Evolutionary conservation across 2,888 invertebrate genomes (phyloP).

Genomic region (Drosophila subquinaria): DNA sequence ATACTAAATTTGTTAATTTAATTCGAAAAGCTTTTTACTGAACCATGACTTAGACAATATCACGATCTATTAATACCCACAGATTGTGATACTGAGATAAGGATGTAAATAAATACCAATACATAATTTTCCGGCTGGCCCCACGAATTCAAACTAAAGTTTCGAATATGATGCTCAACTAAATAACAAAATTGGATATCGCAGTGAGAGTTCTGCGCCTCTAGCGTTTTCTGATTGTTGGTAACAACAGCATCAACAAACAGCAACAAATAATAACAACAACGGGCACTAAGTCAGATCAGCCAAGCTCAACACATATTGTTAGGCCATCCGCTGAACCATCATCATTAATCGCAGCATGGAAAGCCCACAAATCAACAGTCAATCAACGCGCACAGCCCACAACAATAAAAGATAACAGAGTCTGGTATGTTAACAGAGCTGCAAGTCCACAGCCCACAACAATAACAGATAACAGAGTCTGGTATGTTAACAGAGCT

Average conservation of each 20-base stretch:
- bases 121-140: slow-evolving; percentile 5
- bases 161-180: slow-evolving; percentile 23
- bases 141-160: slow-evolving; percentile 15
- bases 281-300: slow-evolving; percentile 40
- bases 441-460: slow-evolving; percentile 37
- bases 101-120: slow-evolving; percentile 10
- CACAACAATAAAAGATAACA: slow-evolving; percentile 17
- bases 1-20: slow-evolving; percentile 34
- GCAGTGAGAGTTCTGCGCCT: slow-evolving; percentile 54
- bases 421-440: slow-evolving; percentile 28
- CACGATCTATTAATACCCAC: slow-evolving; percentile 26
- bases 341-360: slow-evolving; percentile 69
- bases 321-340: slow-evolving; percentile 61
- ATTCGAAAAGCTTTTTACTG: slow-evolving; percentile 34
- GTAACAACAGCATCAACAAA: slow-evolving; percentile 15
- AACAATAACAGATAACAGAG: slow-evolving; percentile 9
- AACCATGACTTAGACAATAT: slow-evolving; percentile 34
- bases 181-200: slow-evolving; percentile 21
- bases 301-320: slow-evolving; percentile 63
- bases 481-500: slow-evolving; percentile 28
- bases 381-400: slow-evolving; percentile 68
- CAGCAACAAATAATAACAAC: slow-evolving; percentile 22
- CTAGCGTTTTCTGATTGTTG: slow-evolving; percentile 26
- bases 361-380: slow-evolving; percentile 72
- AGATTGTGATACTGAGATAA: slow-evolving; percentile 27